Evolutionary conservation across 2,888 invertebrate genomes (phyloP), one percentile per base, ranked within the genome.

Genomic region (Drosophila falleni): DNA sequence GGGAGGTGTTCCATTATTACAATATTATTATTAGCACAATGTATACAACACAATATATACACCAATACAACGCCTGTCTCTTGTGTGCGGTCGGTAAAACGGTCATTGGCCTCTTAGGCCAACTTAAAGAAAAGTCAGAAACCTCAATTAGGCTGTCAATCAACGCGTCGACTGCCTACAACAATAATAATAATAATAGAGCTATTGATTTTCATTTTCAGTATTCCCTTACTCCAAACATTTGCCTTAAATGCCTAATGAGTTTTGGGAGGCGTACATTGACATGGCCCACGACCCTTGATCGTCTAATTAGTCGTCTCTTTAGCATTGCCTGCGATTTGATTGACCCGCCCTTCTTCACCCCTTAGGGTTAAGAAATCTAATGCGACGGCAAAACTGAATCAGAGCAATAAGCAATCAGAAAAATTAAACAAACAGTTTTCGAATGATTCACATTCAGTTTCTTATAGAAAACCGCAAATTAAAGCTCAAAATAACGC

Each of bases 101-200:
- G 86, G 74, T 81, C 83, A 63, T 74, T 83, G 87, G 67, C 85
- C 82, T 62, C 16, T 26, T 47, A 23, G 35, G 37, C 26, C 55
- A 55, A 68, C 56, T 73, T 68, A 53, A 78, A 74, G 72, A 77
- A 71, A 77, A 85, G 78, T 83, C 73, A 71, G 78, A 78, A 83
- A 80, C 86, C 87, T 80, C 86, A 86, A 86, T 85, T 86, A 80
- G 78, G 71, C 78, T 80, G 87, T 87, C 86, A 86, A 86, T 86
- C 86, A 87, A 81, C 74, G 73, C 74, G 71, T 71, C 74, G 67
- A 50, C 61, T 58, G 62, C 49, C 55, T 58, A 53, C 71, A 62
- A 66, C 70, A 31, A 84, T 82, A 74, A 31, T 31, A 37, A 66
- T 72, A 71, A 85, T 82, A 84, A 84, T 85, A 75, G 79, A 77